phyloP scores from a whole-genome alignment of 2,113 vertebrate species.

The Hassar affinis region DNA sequence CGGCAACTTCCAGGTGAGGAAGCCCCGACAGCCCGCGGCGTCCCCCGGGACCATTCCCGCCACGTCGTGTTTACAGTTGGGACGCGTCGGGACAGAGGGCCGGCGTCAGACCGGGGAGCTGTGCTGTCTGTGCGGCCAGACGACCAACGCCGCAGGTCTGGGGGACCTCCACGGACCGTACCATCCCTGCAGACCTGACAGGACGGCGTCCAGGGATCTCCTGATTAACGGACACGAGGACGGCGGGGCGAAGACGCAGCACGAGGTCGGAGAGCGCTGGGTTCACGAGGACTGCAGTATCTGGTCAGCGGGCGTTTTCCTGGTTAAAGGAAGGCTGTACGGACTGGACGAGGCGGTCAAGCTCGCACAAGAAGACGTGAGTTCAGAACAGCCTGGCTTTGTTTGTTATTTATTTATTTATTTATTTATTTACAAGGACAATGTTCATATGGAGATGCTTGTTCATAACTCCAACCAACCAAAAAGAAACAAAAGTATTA shows the following conservation, averaged over 20 bases:
- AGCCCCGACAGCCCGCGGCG: background rate
- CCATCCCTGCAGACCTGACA: constrained; percentile 16
- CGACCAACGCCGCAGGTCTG: constrained; percentile 63
- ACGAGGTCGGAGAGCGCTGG: constrained; percentile 65
- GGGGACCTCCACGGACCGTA: constrained; percentile 79
- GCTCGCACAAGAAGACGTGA: constrained; percentile 67
- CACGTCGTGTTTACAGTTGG: constrained; percentile 68
- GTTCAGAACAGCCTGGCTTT: constrained; percentile 6
- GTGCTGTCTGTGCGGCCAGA: constrained; percentile 72
- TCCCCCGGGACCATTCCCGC: constrained; percentile 63
- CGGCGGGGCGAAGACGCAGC: background rate
- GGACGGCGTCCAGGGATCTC: background rate
- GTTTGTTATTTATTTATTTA: background rate
- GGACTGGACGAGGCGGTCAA: constrained; percentile 70
- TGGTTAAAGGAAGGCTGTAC: constrained; percentile 72
- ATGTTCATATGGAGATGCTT: background rate
- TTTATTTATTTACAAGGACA: background rate
- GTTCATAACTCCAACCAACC: too few species aligned
- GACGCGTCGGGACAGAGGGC: constrained; percentile 52
- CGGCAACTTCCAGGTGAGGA: constrained; percentile 32
- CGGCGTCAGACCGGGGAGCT: constrained; percentile 22
- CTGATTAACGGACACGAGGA: constrained; percentile 16
- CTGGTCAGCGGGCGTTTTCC: constrained; percentile 72
- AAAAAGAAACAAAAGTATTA: too few species aligned
- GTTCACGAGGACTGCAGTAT: constrained; percentile 76